Evolutionary conservation across 2,113 vertebrate species (phyloP).

Genomic region (Halichoeres trimaculatus): DNA sequence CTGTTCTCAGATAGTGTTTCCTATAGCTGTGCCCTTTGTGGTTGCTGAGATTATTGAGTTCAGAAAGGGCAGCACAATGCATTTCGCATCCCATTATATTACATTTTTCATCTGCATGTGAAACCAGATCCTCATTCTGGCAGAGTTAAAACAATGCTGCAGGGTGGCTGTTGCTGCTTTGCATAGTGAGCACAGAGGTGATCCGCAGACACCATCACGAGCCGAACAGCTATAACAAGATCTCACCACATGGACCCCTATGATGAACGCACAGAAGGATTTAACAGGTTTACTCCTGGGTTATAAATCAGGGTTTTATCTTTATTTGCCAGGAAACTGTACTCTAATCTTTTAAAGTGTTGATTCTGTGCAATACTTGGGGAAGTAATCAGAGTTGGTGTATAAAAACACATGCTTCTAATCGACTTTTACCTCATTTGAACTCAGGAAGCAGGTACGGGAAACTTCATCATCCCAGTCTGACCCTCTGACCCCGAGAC

Average conservation of each 20-base stretch:
- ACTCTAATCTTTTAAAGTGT: too few species aligned
- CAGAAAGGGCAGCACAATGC: background rate
- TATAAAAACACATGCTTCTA: slow-evolving; percentile 7
- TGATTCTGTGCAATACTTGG: background rate
- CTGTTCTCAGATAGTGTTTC: background rate
- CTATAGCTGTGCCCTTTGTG: background rate
- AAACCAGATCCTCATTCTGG: background rate
- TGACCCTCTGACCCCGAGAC: slow-evolving; percentile 55
- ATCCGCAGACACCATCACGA: too few species aligned
- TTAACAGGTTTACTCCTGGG: too few species aligned
- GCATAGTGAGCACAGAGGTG: too few species aligned
- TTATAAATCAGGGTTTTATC: too few species aligned
- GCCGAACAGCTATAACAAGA: too few species aligned
- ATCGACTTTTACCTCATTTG: slow-evolving; percentile 30
- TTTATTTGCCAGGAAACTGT: too few species aligned
- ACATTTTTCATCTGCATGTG: background rate
- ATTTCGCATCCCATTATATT: background rate
- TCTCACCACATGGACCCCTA: too few species aligned
- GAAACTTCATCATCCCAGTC: slow-evolving; percentile 48
- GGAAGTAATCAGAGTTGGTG: background rate
- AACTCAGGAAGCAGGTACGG: slow-evolving; percentile 40
- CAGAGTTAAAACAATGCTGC: too few species aligned
- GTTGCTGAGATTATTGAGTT: background rate
- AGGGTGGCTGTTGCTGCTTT: too few species aligned
- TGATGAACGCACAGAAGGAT: too few species aligned